Base-by-base conservation (phyloP, 2,888 invertebrate species). In the Dyspetes luteomarginatus region DNA sequence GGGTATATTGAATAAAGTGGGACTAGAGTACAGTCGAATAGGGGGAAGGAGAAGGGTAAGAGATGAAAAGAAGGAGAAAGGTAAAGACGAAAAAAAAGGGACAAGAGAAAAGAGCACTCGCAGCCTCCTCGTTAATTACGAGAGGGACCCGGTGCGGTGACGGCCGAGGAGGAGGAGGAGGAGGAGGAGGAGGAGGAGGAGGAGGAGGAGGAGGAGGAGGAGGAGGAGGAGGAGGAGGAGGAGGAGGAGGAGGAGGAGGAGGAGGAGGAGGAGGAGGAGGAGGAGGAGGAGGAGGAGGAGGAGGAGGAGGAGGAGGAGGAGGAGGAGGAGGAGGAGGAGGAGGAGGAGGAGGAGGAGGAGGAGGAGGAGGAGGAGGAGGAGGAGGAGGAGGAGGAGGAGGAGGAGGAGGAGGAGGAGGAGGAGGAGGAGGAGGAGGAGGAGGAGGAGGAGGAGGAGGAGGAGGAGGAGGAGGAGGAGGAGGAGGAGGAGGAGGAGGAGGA, bases 121-220 rank as follows among this genome's bases (percentile, higher is more conserved):
- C 69, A 65, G 81, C 68, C 68, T 74, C 81, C 81, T 81, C 81
- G 81, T 81, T 81, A 81, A 81, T 81, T 81, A 81, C 81, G 76
- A 56, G 73, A 81, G 72, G 73, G 73, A 77, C 67, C 73, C 56
- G 56, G 81, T 73, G 77, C 81, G 81, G 81, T 81, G 81, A 81
- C 81, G 76, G 68, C 77, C 81, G 81, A 77, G 77, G 64, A 81
- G 81, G 77, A 78, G 67, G 65, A 65, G 69, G 69, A 71, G 62
- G 60, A 67, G n/a, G n/a, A n/a, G n/a, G n/a, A n/a, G n/a, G n/a
- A n/a, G n/a, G n/a, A n/a, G n/a, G n/a, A n/a, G n/a, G n/a, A n/a
- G n/a, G n/a, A n/a, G n/a, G 78, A 56, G 56, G 67, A 58, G 19
- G 52, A 62, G 60, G 67, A 71, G 77, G 68, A 58, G 78, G 68